These are phyloP conservation scores for Callipepla californica DNA, from an alignment of 2,113 vertebrate species.

Conservation along the genomic window DNA sequence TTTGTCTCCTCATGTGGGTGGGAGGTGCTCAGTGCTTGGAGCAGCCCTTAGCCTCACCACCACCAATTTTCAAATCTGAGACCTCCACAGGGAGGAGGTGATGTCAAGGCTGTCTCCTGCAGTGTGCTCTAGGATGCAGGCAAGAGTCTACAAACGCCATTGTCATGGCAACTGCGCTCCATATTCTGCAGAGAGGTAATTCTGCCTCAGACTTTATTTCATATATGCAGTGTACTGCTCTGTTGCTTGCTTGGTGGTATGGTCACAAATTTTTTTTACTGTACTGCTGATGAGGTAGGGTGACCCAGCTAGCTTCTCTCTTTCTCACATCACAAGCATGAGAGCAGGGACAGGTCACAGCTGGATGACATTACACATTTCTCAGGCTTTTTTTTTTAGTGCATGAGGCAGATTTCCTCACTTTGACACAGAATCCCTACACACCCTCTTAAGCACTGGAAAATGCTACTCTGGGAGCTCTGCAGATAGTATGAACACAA, in stretches of 20 bases:
- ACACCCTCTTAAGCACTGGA: background rate
- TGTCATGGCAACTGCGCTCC: conserved; percentile 2
- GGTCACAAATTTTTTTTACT: background rate
- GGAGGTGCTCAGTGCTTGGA: background rate
- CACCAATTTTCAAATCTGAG: background rate
- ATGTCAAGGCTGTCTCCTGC: background rate
- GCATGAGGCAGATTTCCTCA: background rate
- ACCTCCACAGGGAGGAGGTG: background rate
- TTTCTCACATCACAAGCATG: accelerated
- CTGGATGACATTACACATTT: background rate
- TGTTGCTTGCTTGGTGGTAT: background rate
- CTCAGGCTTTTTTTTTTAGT: background rate
- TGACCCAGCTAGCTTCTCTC: background rate
- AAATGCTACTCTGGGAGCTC: background rate
- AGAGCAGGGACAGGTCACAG: background rate
- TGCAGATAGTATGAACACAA: accelerated
- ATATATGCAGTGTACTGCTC: background rate
- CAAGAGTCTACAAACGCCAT: background rate
- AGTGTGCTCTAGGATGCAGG: background rate
- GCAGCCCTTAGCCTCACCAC: background rate
- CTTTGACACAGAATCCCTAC: background rate
- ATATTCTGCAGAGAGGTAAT: background rate
- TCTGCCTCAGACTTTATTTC: background rate
- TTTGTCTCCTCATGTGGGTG: background rate
- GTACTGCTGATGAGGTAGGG: accelerated